phyloP scores from a whole-genome alignment of 2,888 invertebrate species.

The Hypena proboscidalis region DNA sequence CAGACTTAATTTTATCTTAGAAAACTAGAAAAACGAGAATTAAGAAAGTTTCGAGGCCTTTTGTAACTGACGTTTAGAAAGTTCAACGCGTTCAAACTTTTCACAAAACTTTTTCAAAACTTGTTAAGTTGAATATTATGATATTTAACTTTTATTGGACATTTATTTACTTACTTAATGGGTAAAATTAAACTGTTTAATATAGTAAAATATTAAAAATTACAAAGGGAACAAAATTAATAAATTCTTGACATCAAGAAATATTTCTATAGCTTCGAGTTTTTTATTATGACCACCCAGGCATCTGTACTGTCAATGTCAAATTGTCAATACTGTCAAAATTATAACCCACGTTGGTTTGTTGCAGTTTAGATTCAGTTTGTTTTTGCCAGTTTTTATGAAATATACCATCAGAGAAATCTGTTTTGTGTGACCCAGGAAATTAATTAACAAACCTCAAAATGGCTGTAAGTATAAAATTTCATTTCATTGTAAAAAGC shows the following conservation, averaged over 20 bases:
- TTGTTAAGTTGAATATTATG: too few relatives aligned
- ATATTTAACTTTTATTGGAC: too few relatives aligned
- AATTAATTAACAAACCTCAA: constrained; percentile 25
- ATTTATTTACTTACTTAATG: too few relatives aligned
- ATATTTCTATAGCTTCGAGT: not conserved
- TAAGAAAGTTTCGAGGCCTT: constrained; percentile 73
- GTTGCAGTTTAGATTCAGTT: too few relatives aligned
- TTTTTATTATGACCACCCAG: not conserved
- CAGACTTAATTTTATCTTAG: constrained; percentile 43
- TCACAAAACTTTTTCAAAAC: constrained; percentile 19
- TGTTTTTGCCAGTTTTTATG: too few relatives aligned
- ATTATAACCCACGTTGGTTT: constrained; percentile 40
- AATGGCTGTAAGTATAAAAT: constrained; percentile 69
- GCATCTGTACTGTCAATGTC: not conserved
- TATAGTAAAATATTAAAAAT: too few relatives aligned
- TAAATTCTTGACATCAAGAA: too few relatives aligned
- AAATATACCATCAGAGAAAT: not conserved
- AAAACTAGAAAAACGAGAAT: constrained; percentile 78
- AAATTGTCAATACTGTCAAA: constrained; percentile 14
- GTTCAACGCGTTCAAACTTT: constrained; percentile 61
- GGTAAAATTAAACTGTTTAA: too few relatives aligned
- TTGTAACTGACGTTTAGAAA: constrained; percentile 76
- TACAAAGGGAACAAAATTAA: too few relatives aligned
- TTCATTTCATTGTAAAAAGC: not conserved
- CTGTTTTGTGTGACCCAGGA: not conserved